phyloP scores from a whole-genome alignment of 2,113 vertebrate species.

The Phalacrocorax aristotelis region DNA sequence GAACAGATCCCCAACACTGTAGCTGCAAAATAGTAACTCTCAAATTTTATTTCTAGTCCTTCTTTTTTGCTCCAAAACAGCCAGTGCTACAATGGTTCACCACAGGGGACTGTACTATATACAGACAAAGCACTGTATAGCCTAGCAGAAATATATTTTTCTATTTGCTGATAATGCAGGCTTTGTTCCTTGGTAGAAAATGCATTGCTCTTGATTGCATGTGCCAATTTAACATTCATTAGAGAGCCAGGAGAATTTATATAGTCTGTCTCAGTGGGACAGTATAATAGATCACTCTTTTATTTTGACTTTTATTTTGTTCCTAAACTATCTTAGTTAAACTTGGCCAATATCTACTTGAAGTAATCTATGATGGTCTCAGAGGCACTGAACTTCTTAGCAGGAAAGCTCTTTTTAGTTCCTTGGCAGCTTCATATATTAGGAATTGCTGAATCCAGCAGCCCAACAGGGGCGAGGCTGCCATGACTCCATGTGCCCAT shows the following conservation, averaged over 20 bases:
- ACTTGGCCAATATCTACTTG: background rate
- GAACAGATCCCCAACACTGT: background rate
- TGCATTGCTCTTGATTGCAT: background rate
- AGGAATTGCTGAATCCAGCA: background rate
- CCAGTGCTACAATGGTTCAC: background rate
- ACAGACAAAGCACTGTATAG: background rate
- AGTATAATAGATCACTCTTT: background rate
- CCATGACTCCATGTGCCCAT: rapidly evolving
- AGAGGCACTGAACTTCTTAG: background rate
- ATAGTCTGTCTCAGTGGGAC: background rate
- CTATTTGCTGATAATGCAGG: background rate
- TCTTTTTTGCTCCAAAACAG: background rate
- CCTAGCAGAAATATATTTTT: background rate
- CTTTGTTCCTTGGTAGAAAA: background rate
- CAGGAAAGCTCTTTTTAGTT: background rate
- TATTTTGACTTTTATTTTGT: background rate
- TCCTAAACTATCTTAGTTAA: background rate
- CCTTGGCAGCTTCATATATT: background rate
- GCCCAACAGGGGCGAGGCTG: background rate
- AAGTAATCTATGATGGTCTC: background rate
- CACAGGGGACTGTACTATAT: rapidly evolving
- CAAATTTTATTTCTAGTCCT: background rate
- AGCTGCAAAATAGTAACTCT: background rate
- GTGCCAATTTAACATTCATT: background rate
- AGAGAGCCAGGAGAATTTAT: background rate